Conservation (phyloP, 2,888 invertebrate genomes). For the Synanthedon andrenaeformis region DNA sequence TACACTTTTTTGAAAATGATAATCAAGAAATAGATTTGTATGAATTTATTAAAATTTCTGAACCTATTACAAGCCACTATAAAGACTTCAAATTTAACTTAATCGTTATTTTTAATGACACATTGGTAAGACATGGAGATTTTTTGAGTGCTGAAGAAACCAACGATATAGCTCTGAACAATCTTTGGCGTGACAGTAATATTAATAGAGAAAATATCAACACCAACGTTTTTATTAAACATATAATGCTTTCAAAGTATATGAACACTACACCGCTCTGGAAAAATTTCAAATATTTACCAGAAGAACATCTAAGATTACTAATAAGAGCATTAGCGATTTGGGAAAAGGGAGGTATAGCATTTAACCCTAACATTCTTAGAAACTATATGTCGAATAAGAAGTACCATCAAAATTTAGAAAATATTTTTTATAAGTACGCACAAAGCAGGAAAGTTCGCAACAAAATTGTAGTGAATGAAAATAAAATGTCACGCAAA, state of each 20-base stretch:
- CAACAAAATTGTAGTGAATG: constrained; percentile 7
- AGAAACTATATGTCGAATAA: constrained; percentile 29
- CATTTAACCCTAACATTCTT: constrained; percentile 43
- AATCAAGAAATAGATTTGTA: constrained; percentile 28
- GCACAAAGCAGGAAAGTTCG: background rate
- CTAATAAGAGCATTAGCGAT: constrained; percentile 41
- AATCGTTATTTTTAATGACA: constrained; percentile 41
- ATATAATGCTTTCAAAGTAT: constrained; percentile 30
- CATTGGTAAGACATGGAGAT: constrained; percentile 10
- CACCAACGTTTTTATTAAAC: constrained; percentile 26
- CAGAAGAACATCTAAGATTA: constrained; percentile 37
- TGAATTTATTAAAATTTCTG: constrained; percentile 37
- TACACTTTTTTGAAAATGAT: constrained; percentile 39
- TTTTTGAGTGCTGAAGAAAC: constrained; percentile 30
- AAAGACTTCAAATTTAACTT: constrained; percentile 35
- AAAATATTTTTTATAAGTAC: constrained; percentile 28
- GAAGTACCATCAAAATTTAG: constrained; percentile 35
- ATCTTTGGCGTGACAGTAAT: constrained; percentile 26
- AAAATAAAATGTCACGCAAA: constrained; percentile 7
- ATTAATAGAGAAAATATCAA: constrained; percentile 10
- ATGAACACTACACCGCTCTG: constrained; percentile 43
- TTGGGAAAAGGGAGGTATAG: constrained; percentile 58
- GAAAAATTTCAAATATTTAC: constrained; percentile 37
- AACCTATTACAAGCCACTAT: constrained; percentile 34
- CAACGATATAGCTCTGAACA: constrained; percentile 44